Percentiles rank a stretch among this genome's conserved stretches.
These are phyloP conservation scores for Odontamblyopus lacepedii DNA, from an alignment of 2,797 vertebrate species.

Conservation along the genomic window DNA sequence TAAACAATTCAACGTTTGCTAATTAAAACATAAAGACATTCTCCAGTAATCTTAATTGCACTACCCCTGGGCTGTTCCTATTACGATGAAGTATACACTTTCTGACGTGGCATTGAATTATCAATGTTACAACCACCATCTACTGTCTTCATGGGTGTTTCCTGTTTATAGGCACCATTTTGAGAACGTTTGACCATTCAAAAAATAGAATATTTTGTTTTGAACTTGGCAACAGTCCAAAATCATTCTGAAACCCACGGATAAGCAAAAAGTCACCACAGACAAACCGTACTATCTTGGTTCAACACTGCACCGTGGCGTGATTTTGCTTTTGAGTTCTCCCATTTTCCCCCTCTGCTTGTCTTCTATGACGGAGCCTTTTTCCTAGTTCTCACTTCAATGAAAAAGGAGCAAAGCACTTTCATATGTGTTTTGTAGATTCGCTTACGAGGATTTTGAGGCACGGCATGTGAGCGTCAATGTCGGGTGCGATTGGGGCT, in stretches of 20 bases:
- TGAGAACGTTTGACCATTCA: too few relatives aligned
- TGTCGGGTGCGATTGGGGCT: conserved; percentile 42
- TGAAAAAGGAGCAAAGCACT: conserved; percentile 42
- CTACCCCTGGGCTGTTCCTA: conserved; percentile 57
- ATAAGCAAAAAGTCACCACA: conserved; percentile 59
- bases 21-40: not conserved
- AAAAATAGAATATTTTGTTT: too few relatives aligned
- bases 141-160: conserved; percentile 14
- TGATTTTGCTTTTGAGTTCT: conserved; percentile 56
- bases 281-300: conserved; percentile 73
- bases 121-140: conserved; percentile 70
- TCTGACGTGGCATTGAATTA: conserved; percentile 67
- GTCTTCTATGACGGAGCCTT: conserved; percentile 23
- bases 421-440: conserved; percentile 56
- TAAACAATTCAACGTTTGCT: not conserved
- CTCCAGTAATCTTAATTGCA: conserved; percentile 64
- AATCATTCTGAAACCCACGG: too few relatives aligned
- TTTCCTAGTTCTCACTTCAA: conserved; percentile 29
- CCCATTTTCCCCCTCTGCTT: conserved; percentile 15
- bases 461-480: conserved; percentile 15
- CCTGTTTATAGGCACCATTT: too few relatives aligned
- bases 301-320: conserved; percentile 62
- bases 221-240: too few relatives aligned
- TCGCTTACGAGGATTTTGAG: conserved; percentile 37
- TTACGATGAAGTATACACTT: conserved; percentile 63